Conservation (phyloP, 2,888 invertebrate species). For the Lacanobia wlatinum region DNA sequence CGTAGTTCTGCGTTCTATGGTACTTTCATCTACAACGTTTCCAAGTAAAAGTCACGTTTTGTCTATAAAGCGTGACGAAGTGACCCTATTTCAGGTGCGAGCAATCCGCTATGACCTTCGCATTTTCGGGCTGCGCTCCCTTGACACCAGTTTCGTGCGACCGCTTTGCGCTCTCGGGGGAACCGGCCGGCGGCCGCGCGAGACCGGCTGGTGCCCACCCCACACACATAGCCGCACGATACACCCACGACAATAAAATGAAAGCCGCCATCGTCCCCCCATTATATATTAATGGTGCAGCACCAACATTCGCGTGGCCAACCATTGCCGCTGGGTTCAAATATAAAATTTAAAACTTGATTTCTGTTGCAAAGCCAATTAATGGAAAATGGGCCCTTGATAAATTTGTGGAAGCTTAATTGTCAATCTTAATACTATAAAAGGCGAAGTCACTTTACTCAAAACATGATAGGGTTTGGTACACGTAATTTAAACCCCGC, state of each 20-base stretch:
- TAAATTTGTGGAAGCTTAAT: conserved; percentile 69
- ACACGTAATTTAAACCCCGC: conserved; percentile 29
- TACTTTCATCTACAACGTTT: conserved; percentile 74
- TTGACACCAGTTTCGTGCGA: conserved; percentile 80
- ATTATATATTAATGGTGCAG: conserved; percentile 76
- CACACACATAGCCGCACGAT: conserved; percentile 80
- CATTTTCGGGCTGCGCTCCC: conserved; percentile 83
- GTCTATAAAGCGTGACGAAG: conserved; percentile 83
- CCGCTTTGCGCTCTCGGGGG: conserved; percentile 81
- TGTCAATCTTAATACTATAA: conserved; percentile 73
- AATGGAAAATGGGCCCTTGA: conserved; percentile 55
- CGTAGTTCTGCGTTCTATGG: conserved; percentile 47
- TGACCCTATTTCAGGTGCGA: conserved; percentile 85
- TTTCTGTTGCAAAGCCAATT: conserved; percentile 76
- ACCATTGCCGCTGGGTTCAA: conserved; percentile 63
- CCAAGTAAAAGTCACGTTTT: conserved; percentile 84
- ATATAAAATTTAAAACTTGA: conserved; percentile 72
- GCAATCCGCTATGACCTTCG: conserved; percentile 87
- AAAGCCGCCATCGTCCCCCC: conserved; percentile 73
- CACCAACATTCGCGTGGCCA: conserved; percentile 68
- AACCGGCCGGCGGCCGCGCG: conserved; percentile 77
- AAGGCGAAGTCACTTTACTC: conserved; percentile 64
- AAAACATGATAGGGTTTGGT: conserved; percentile 46
- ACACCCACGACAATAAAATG: conserved; percentile 79
- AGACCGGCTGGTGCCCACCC: conserved; percentile 75